A percentile compares a stretch with the other conserved stretches of the same genome.
Evolutionary conservation across 1,140 invertebrate genomes (phyloP).

Genomic region (Drosophila rufa): DNA sequence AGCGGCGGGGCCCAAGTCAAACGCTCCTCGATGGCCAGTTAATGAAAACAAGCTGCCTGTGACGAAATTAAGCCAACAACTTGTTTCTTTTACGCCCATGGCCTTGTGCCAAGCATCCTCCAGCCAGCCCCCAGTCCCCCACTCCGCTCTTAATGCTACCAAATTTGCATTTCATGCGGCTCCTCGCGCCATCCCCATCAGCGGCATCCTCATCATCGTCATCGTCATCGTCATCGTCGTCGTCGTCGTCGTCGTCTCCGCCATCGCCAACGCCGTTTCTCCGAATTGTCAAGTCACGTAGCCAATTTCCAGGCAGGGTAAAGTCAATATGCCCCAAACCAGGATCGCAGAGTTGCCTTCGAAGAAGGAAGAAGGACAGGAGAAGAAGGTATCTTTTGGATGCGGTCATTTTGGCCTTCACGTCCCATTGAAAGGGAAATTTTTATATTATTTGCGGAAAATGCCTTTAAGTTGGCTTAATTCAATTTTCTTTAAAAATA

Average conservation of each 20-base stretch:
- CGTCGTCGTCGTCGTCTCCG: neutral
- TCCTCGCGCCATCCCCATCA: constrained; percentile 40
- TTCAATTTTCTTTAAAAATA: neutral
- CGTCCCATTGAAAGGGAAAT: constrained; percentile 8
- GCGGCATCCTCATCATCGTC: constrained; percentile 41
- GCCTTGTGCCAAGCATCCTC: constrained; percentile 3
- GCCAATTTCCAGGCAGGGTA: constrained; percentile 71
- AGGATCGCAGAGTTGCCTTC: constrained; percentile 25
- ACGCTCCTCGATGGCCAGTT: constrained; percentile 62
- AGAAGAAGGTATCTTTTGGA: constrained; percentile 18
- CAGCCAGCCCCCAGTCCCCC: neutral
- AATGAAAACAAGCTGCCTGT: constrained; percentile 80
- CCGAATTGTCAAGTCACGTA: constrained; percentile 79
- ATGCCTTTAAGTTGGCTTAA: constrained; percentile 2
- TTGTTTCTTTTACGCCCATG: constrained; percentile 44
- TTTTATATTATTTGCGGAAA: neutral
- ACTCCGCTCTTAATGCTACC: constrained; percentile 64
- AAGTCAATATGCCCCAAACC: constrained; percentile 75
- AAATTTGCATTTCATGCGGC: constrained; percentile 80
- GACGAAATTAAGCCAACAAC: constrained; percentile 70
- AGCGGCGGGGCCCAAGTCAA: constrained; percentile 44
- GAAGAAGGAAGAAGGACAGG: constrained; percentile 8
- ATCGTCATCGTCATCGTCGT: constrained; percentile 11
- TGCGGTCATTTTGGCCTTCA: constrained; percentile 19
- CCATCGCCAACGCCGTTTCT: constrained; percentile 40